These are phyloP conservation scores for Palythoa heliodiscus DNA, from an alignment of 92 coral and sea anemone genomes.

Conservation along the genomic window DNA sequence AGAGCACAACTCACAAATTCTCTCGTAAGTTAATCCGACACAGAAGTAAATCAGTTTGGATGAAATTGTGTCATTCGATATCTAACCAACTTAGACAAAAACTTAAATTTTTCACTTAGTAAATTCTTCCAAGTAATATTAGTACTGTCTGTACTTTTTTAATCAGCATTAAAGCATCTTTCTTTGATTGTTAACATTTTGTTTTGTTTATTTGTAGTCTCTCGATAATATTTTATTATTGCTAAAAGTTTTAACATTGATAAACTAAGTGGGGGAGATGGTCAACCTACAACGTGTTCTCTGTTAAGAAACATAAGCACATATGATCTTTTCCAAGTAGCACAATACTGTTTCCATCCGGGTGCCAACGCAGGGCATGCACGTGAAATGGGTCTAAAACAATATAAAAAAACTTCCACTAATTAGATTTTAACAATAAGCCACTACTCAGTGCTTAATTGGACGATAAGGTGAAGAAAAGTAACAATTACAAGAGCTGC, in stretches of 20 bases:
- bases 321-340: conserved; percentile 86
- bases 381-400: conserved; percentile 78
- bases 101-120: too few relatives aligned
- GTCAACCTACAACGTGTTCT: conserved; percentile 54
- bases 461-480: too few relatives aligned
- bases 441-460: background rate
- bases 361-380: conserved; percentile 86
- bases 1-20: too few relatives aligned
- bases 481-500: too few relatives aligned
- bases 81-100: too few relatives aligned
- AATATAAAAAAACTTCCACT: background rate
- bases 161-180: background rate
- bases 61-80: too few relatives aligned
- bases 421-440: background rate
- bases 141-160: background rate
- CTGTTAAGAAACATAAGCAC: conserved; percentile 90
- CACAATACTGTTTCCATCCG: conserved; percentile 91
- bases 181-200: too few relatives aligned
- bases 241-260: too few relatives aligned
- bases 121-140: background rate
- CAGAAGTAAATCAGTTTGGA: too few relatives aligned
- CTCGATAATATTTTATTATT: too few relatives aligned
- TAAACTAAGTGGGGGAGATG: background rate
- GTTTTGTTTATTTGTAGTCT: too few relatives aligned
- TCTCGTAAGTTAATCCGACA: too few relatives aligned